Conservation (phyloP, 2,888 invertebrate genomes). For the Yponomeuta cagnagella region DNA sequence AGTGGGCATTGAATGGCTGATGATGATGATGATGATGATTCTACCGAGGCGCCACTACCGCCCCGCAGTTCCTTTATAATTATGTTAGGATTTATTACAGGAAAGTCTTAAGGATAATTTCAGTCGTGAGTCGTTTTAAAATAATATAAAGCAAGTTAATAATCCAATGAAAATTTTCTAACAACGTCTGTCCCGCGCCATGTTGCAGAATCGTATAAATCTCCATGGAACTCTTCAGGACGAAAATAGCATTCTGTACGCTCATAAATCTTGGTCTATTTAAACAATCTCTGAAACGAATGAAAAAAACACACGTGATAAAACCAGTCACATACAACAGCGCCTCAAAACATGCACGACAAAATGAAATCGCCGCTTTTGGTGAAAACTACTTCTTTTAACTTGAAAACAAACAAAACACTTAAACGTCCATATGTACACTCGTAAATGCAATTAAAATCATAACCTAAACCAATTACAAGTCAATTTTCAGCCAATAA, state of each 20-base stretch:
- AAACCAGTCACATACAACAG: conserved; percentile 58
- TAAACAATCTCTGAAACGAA: conserved; percentile 56
- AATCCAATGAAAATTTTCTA: conserved; percentile 71
- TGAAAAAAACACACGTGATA: conserved; percentile 54
- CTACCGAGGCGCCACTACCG: no score
- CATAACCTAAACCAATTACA: neutral
- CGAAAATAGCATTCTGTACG: conserved; percentile 71
- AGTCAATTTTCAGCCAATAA: conserved; percentile 4
- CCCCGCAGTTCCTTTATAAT: no score
- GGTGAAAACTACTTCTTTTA: neutral
- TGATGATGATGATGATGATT: no score
- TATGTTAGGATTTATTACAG: neutral
- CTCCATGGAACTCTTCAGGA: conserved; percentile 59
- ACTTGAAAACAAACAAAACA: neutral
- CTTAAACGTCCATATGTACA: neutral
- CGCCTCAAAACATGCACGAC: conserved; percentile 31
- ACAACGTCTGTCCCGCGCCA: conserved; percentile 61
- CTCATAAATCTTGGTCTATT: conserved; percentile 72
- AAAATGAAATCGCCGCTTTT: neutral
- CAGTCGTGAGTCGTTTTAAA: conserved; percentile 35
- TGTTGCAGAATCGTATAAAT: conserved; percentile 73
- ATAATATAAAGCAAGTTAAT: conserved; percentile 53
- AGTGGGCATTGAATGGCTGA: no score
- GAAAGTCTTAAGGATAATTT: conserved; percentile 27
- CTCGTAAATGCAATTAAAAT: neutral